Conservation (phyloP, 2,113 vertebrate species). For the Oreochromis spilurus region DNA sequence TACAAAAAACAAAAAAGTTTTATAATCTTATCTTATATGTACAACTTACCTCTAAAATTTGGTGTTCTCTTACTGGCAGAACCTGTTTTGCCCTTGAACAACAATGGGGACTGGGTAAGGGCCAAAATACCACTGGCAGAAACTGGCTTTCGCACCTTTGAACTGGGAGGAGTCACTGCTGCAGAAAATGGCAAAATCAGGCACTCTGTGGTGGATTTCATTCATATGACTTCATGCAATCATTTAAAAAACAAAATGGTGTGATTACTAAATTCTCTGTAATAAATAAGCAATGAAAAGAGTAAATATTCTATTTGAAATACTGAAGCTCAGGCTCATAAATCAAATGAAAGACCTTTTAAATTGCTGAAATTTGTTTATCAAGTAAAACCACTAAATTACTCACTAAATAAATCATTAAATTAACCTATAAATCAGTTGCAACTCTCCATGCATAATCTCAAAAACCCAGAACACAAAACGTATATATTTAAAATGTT, state of each 20-base stretch:
- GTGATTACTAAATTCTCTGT: neutral
- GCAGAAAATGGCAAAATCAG: neutral
- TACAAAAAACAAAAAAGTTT: neutral
- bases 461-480: neutral
- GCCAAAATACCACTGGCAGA: slow-evolving; percentile 84
- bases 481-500: neutral
- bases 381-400: neutral
- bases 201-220: neutral
- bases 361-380: neutral
- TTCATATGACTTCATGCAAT: neutral
- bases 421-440: neutral
- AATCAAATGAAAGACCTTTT: neutral
- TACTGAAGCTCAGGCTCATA: neutral
- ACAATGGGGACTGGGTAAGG: slow-evolving; percentile 86
- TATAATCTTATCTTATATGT: neutral
- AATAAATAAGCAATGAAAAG: neutral
- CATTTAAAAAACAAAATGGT: neutral
- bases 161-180: slow-evolving; percentile 74
- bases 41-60: slow-evolving; percentile 9
- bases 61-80: slow-evolving; percentile 33
- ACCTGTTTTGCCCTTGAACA: slow-evolving; percentile 73
- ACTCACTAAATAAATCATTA: neutral
- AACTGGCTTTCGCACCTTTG: slow-evolving; percentile 63
- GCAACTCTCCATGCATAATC: neutral
- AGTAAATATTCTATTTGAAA: neutral